These are phyloP conservation scores for Artibeus jamaicensis DNA, from an alignment of 2,797 vertebrate genomes.

Conservation along the genomic window DNA sequence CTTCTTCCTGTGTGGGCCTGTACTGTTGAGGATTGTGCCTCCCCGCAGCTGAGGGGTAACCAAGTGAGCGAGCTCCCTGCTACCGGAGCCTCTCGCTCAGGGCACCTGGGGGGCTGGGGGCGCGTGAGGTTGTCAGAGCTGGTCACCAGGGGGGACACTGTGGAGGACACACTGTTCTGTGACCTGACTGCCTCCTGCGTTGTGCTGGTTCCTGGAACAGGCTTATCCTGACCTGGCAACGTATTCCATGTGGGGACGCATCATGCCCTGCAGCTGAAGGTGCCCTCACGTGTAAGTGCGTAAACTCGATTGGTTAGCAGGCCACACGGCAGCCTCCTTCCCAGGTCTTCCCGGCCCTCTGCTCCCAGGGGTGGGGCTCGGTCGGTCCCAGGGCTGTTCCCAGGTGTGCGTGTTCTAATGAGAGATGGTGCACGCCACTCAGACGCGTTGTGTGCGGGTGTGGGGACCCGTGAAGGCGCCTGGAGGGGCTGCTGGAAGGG, in stretches of 20 bases:
- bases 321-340: not conserved
- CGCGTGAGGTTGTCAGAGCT: too few relatives aligned
- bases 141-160: too few relatives aligned
- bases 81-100: too few relatives aligned
- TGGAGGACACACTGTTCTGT: not conserved
- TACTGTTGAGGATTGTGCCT: too few relatives aligned
- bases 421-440: not conserved
- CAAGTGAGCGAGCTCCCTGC: too few relatives aligned
- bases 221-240: not conserved
- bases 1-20: too few relatives aligned
- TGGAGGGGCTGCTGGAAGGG: not conserved
- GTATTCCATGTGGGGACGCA: too few relatives aligned
- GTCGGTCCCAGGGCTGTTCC: not conserved
- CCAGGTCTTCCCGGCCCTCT: not conserved
- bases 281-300: not conserved
- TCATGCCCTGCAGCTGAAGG: not conserved
- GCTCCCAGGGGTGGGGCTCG: not conserved
- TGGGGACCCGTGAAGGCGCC: not conserved
- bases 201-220: not conserved
- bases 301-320: not conserved
- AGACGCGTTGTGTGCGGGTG: too few relatives aligned
- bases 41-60: too few relatives aligned
- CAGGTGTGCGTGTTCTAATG: not conserved
- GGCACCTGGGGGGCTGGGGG: too few relatives aligned
- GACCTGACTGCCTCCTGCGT: not conserved